Evolutionary conservation across 2,797 vertebrate genomes (phyloP), one percentile per base, ranked within the genome.

Genomic region (Pangasius krempfi): DNA sequence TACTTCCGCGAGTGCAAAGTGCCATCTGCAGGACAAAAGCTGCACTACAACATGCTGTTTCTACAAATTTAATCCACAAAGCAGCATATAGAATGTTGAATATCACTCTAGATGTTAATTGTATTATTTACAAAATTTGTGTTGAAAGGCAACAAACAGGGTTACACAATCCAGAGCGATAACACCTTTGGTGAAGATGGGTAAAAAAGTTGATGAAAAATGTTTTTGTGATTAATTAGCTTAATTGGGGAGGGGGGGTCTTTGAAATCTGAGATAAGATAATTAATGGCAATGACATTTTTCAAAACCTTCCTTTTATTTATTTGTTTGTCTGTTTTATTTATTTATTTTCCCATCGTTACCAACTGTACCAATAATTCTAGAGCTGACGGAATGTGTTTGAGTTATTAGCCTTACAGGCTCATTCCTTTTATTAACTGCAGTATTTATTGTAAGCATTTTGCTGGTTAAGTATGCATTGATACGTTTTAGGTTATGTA

Each of bases 1-100:
- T 10, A 70, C 64, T 68, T 70, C 62, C 44, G 8, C 44, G n/a
- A 52, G 83, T 25, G 47, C 27, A 70, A 84, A 85, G 66, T 54
- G 83, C 30, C 83, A 70, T 27, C 83, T 72, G 83, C 64, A 85
- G 83, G 66, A 70, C 22, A 85, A 72, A 70, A 54, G 20, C 5
- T 37, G 44, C n/a, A 70, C 20, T 70, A 25, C 44, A 84, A 54
- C 16, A 37, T 52, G 8, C 25, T 50, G 14, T 30, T 47, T 64
- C 7, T n/a, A 10, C 30, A 81, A 9, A 13, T 25, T 10, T 56
- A 25, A 47, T n/a, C 16, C 8, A 47, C 80, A 64, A 44, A 44
- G 37, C 16, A 1, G 3, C 10, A 18, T 16, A 30, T n/a, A 37
- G 10, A 50, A 14, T 9, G n/a, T 12, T 58, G 4, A 40, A 40